Base-by-base conservation (phyloP, 64 coral and sea anemone species). In the Porites lutea region DNA sequence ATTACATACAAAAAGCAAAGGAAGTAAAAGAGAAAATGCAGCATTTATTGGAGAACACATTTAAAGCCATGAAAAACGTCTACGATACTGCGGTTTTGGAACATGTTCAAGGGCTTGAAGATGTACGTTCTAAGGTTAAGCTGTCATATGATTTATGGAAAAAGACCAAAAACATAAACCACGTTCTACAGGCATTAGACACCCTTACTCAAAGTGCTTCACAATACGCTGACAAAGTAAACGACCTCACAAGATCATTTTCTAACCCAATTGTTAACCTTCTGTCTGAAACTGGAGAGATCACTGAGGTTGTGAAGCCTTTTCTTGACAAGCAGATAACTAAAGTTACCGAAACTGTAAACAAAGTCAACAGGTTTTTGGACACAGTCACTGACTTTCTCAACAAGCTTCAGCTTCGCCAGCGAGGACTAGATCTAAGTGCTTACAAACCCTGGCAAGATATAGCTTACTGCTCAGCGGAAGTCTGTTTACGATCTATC, bases 311-410 rank as follows among this genome's bases (percentile, higher is more conserved):
- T 23, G 77, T 95, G 9, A 78, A 95, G 46, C 91, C 91, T 21
- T 82, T 94, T n/a, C 91, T 98, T 59, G 73, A 92, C 58, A 96
- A 96, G 59, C 93, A 98, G 21, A 49, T 93, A 73, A 78, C 79
- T 19, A 89, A 79, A 83, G 88, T 96, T 13, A 65, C 89, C n/a
- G 88, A 94, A 61, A 83, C 78, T 27, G 90, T 85, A 9, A 64
- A 55, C 44, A 93, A 96, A 62, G 94, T 98, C 21, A 96, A 98
- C 52, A 47, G 19, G 12, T 98, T 98, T 72, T 85, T 98, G 60
- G 89, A 96, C 10, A 98, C 96, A 95, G 91, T 98, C 50, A 96
- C 94, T 5, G 65, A 83, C 2, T 98, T 98, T 65, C 69, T 95
- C 19, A 88, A 96, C 55, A 96, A 93, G 51, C 90, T 98, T 59